A percentile compares a stretch with the other conserved stretches of the same genome.
Conservation (phyloP, 2,113 vertebrate species). For the Cardinalis cardinalis region DNA sequence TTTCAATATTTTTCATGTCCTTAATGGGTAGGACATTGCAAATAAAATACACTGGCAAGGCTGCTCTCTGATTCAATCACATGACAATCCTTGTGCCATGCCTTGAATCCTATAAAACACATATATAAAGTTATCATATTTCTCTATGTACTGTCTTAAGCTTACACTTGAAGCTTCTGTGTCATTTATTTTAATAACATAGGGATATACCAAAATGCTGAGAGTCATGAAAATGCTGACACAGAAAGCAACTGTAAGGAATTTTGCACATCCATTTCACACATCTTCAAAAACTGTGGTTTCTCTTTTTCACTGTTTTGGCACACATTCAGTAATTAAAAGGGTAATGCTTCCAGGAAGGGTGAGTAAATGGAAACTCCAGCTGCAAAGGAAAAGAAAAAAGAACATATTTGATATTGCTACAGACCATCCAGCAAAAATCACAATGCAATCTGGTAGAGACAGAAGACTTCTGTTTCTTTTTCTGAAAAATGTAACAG, state of each 20-base stretch:
- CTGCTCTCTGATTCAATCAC: not conserved
- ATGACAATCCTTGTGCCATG: not conserved
- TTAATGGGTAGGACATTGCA: not conserved
- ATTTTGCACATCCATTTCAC: not conserved
- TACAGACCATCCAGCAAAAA: conserved; percentile 29
- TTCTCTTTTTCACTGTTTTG: not conserved
- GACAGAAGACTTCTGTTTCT: conserved; percentile 60
- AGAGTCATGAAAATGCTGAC: not conserved
- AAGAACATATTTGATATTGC: conserved; percentile 15
- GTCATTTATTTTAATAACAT: not conserved
- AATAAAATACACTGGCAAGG: not conserved
- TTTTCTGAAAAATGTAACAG: conserved; percentile 32
- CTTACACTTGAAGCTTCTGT: not conserved
- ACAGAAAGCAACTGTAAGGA: not conserved
- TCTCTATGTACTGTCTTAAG: not conserved
- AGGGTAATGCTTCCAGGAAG: conserved; percentile 38
- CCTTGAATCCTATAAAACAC: not conserved
- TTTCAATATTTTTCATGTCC: not conserved
- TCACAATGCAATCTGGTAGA: conserved; percentile 28
- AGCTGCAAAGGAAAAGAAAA: conserved; percentile 20
- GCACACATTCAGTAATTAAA: not conserved
- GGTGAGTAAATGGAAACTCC: conserved; percentile 53
- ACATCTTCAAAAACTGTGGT: not conserved
- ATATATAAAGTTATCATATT: not conserved
- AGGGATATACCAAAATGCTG: not conserved